Evolutionary conservation across 2,888 invertebrate genomes (phyloP), one percentile per base, ranked within the genome.

Genomic region (Pogonocherus hispidulus): DNA sequence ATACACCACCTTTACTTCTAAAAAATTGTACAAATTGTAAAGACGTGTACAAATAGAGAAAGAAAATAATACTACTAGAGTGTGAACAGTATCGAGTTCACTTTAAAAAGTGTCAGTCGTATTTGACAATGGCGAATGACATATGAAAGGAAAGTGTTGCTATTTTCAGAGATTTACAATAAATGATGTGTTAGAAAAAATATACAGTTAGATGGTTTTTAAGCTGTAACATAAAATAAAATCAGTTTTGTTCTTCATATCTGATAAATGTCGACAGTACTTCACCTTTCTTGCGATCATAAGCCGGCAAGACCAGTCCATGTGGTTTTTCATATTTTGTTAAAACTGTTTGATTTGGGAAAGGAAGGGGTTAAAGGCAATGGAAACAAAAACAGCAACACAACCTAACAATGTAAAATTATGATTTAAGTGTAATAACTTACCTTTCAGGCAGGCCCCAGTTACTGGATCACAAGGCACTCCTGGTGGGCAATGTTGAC

Each of bases 381-480:
- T 66, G 73, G 66, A 56, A 63, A 73, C 70, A 74, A 81, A 82
- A 85, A 85, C 85, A 85, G 84, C 84, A 85, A 85, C 84, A 84
- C 84, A 75, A 77, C 73, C 67, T 66, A 66, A 66, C 68, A 51
- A 57, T 55, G 19, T 52, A 47, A 47, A 59, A 11, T 32, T 6
- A 16, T 11, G 57, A 41, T 11, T 49, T 70, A 66, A 59, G 56
- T 51, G 32, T 62, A 65, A 73, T 69, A 69, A 84, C 91, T 89
- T 90, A 95, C 95, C 94, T 90, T 92, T 92, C 83, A 93, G 91
- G 85, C 95, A 95, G 73, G 92, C 93, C 22, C 94, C 94, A 3
- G 94, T 94, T 63, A 91, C 89, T 19, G 92, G 92, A 84, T 95
- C 93, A 80, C 95, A 95, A 32, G 89, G 88, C 54, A 91, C 90